Conservation (phyloP, 2,888 invertebrate species). For the Alentia gelatinosa region DNA sequence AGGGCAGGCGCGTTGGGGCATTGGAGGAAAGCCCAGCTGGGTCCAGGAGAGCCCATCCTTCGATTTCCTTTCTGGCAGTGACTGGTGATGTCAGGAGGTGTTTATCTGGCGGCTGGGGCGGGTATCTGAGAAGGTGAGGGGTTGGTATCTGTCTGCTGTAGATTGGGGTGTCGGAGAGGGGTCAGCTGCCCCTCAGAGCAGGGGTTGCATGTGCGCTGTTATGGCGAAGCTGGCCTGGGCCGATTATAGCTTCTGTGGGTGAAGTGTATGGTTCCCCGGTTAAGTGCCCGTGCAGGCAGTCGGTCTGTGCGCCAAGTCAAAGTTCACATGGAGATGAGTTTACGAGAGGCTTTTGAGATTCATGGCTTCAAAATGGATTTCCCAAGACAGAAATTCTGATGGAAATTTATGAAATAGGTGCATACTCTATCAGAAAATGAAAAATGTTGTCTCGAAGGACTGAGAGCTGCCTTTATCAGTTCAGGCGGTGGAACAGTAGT, state of each 20-base stretch:
- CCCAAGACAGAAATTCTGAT: background rate
- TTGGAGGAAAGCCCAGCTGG: background rate
- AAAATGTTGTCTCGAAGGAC: no score
- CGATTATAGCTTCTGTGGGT: background rate
- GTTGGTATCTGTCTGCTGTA: background rate
- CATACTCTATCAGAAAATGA: no score
- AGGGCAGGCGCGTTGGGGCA: background rate
- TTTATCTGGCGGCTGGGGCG: background rate
- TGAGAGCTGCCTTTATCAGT: no score
- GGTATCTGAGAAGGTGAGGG: background rate
- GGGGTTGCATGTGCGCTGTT: background rate
- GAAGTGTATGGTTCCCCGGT: background rate
- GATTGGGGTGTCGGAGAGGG: background rate
- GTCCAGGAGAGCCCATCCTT: background rate
- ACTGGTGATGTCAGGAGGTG: background rate
- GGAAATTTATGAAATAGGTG: background rate
- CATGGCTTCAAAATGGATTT: background rate
- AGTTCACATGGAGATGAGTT: background rate
- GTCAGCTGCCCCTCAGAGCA: background rate
- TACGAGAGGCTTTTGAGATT: background rate
- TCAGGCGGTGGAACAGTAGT: no score
- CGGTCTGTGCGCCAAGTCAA: background rate
- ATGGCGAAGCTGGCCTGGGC: background rate
- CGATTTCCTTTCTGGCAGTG: slow-evolving; percentile 1
- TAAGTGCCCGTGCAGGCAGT: background rate